Conservation (phyloP, 2,888 invertebrate genomes). For the Drosophila paracracens region DNA sequence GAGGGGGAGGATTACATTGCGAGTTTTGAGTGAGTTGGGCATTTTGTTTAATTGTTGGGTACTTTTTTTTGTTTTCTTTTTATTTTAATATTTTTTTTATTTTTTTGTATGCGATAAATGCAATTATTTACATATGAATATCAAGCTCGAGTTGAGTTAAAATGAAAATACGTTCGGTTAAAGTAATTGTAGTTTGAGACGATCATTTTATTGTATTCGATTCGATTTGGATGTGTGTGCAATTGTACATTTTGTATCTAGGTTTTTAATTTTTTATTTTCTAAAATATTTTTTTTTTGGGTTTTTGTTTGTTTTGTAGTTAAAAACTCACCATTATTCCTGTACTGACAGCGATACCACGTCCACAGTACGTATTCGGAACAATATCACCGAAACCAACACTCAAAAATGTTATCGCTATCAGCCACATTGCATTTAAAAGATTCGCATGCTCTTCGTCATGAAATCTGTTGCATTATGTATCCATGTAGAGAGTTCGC, state of each 20-base stretch:
- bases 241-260: conserved; percentile 32
- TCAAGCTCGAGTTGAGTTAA: conserved; percentile 41
- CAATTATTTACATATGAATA: conserved; percentile 73
- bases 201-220: conserved; percentile 12
- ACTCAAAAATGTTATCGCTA: conserved; percentile 99
- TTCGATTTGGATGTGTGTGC: conserved; percentile 58
- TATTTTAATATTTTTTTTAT: background rate
- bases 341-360: conserved; percentile 99
- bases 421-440: conserved; percentile 99
- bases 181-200: conserved; percentile 17
- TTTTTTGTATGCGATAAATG: conserved; percentile 56
- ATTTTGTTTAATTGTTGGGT: conserved; percentile 31
- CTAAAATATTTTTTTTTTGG: conserved; percentile 19
- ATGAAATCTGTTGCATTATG: conserved; percentile 91
- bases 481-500: conserved; percentile 38
- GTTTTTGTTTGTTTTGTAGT: conserved; percentile 52
- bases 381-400: conserved; percentile 99
- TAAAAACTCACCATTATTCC: conserved; percentile 98
- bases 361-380: conserved; percentile 99
- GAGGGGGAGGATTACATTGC: conserved; percentile 30
- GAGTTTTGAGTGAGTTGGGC: conserved; percentile 32
- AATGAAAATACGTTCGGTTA: conserved; percentile 43
- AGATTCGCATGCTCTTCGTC: conserved; percentile 99
- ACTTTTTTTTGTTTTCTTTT: conserved; percentile 11
- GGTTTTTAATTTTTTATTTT: background rate